A percentile compares a stretch with the other conserved stretches of the same genome.
Conservation (phyloP, 2,113 vertebrate species). For the Urocolius indicus region DNA sequence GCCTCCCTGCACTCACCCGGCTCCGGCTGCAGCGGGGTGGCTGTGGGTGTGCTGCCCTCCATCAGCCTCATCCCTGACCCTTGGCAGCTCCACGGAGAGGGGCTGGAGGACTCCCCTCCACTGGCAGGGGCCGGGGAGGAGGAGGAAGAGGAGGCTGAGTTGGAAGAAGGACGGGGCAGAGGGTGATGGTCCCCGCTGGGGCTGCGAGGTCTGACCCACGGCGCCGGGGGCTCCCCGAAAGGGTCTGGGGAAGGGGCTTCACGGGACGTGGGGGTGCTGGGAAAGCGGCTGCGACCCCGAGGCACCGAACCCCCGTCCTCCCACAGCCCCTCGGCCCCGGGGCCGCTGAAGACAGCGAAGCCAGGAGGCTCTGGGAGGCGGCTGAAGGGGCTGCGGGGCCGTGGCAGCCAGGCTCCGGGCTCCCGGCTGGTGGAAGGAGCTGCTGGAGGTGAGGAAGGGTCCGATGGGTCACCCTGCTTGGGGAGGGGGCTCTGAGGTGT, state of each 20-base stretch:
- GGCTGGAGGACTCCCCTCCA: slow-evolving; percentile 41
- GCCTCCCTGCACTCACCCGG: not conserved
- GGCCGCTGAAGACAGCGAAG: slow-evolving; percentile 71
- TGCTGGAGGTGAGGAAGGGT: not conserved
- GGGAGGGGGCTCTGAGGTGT: slow-evolving; percentile 69
- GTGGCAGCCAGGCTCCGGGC: slow-evolving; percentile 25
- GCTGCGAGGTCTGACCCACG: not conserved
- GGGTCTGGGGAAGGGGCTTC: not conserved
- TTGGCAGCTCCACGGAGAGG: slow-evolving; percentile 68
- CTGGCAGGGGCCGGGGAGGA: slow-evolving; percentile 35
- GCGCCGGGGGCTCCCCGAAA: not conserved
- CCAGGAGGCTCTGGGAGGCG: slow-evolving; percentile 10
- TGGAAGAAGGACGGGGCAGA: not conserved
- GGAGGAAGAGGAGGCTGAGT: slow-evolving; percentile 27
- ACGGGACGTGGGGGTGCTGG: not conserved
- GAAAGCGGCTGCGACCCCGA: not conserved
- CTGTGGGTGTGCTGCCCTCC: not conserved
- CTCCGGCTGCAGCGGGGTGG: slow-evolving; percentile 35
- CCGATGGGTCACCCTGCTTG: not conserved
- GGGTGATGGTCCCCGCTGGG: not conserved
- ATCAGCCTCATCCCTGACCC: slow-evolving; percentile 23
- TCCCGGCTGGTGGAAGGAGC: not conserved
- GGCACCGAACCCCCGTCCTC: not conserved
- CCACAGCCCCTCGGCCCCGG: slow-evolving; percentile 24
- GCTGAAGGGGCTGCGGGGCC: slow-evolving; percentile 9